phyloP scores from a whole-genome alignment of 2,888 invertebrate genomes.

The Anoncus sp. region DNA sequence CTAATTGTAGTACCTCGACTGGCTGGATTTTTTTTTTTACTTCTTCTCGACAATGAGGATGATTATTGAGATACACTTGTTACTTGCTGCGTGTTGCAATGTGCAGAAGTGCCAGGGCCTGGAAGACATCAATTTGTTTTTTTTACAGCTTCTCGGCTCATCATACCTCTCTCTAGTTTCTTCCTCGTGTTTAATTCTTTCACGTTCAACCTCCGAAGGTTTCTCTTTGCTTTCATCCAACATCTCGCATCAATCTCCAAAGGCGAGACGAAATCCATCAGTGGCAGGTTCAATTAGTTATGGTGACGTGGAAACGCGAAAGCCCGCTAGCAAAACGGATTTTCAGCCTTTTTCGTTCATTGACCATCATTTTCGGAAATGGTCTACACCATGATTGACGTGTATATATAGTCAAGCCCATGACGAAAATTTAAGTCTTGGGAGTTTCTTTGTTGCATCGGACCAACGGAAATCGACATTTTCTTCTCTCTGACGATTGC shows the following conservation, averaged over 20 bases:
- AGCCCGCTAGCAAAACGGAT: not conserved
- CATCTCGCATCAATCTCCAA: not conserved
- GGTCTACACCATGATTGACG: slow-evolving; percentile 19
- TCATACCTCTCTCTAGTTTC: not conserved
- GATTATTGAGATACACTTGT: slow-evolving; percentile 55
- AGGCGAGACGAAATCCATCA: slow-evolving; percentile 30
- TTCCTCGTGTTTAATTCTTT: not conserved
- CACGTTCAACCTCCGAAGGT: not conserved
- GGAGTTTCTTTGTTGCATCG: no score
- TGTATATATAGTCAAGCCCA: slow-evolving; percentile 1
- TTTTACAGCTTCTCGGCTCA: slow-evolving; percentile 16
- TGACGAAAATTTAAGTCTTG: no score
- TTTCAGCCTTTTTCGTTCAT: slow-evolving; percentile 15
- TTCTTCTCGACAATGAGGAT: slow-evolving; percentile 53
- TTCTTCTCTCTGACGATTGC: slow-evolving; percentile 19
- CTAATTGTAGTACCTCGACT: slow-evolving; percentile 15
- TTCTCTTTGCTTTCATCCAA: slow-evolving; percentile 14
- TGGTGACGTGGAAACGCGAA: no score
- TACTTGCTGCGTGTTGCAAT: slow-evolving; percentile 28
- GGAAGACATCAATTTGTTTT: slow-evolving; percentile 38
- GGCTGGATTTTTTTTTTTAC: slow-evolving; percentile 11
- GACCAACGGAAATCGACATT: no score
- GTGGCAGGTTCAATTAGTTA: not conserved
- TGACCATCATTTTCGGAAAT: slow-evolving; percentile 28
- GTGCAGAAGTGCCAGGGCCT: not conserved